Evolutionary conservation across 2,113 vertebrate species (phyloP).

Genomic region (Shinisaurus crocodilurus): DNA sequence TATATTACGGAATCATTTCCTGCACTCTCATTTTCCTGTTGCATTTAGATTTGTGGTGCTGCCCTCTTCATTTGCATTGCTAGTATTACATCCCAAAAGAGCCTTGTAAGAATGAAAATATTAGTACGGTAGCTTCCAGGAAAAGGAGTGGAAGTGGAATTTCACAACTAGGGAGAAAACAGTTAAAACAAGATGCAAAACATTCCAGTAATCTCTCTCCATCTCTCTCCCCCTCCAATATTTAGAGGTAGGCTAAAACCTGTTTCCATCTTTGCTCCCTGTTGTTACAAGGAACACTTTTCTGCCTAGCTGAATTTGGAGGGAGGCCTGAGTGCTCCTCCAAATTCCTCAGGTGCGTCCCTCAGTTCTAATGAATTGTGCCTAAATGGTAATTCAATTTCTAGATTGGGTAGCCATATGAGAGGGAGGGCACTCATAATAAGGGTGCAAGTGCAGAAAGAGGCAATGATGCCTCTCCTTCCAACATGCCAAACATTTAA

Average conservation of each 20-base stretch:
- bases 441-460: neutral
- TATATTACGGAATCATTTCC: too few relatives aligned
- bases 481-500: slow-evolving; percentile 22
- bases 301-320: neutral
- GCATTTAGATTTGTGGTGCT: too few relatives aligned
- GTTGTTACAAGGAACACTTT: neutral
- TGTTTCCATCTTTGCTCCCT: neutral
- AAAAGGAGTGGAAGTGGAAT: too few relatives aligned
- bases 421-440: fast-evolving
- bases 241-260: neutral
- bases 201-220: too few relatives aligned
- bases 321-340: neutral
- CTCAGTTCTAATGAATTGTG: neutral
- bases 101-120: too few relatives aligned
- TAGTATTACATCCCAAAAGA: too few relatives aligned
- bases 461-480: neutral
- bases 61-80: too few relatives aligned
- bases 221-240: fast-evolving
- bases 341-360: neutral
- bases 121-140: too few relatives aligned
- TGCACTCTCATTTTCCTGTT: too few relatives aligned
- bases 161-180: too few relatives aligned
- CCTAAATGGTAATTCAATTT: neutral
- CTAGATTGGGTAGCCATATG: neutral
- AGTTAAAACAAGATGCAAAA: neutral